Evolutionary conservation across 2,113 vertebrate genomes (phyloP).

Genomic region (Thinocorus orbignyianus): DNA sequence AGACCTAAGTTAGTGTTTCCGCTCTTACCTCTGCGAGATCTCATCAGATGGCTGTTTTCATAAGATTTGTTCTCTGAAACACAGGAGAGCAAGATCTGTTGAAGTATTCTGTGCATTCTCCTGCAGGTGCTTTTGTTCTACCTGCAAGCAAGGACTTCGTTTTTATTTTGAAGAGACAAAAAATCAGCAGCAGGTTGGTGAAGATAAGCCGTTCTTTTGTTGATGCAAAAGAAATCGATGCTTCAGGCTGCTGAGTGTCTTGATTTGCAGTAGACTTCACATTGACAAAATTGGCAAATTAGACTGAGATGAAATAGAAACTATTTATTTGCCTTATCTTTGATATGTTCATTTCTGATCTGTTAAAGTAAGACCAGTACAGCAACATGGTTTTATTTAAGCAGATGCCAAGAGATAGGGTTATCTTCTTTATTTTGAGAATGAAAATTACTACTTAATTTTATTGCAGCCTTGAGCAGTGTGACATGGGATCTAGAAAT

Average conservation of each 20-base stretch:
- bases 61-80: neutral
- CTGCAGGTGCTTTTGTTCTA: neutral
- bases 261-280: neutral
- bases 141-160: neutral
- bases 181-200: neutral
- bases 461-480: neutral
- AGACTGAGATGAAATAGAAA: neutral
- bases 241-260: constrained; percentile 2
- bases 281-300: neutral
- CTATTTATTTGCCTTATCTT: constrained; percentile 11
- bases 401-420: neutral
- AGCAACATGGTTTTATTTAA: neutral
- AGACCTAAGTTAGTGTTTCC: neutral
- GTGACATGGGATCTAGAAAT: neutral
- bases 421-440: neutral
- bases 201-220: neutral
- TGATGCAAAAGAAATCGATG: constrained; percentile 2
- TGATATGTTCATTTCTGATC: neutral
- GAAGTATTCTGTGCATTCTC: neutral
- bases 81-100: neutral
- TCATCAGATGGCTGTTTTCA: neutral
- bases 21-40: neutral
- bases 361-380: neutral
- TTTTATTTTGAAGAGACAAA: neutral
- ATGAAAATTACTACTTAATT: neutral